Base-by-base conservation (phyloP, 2,888 invertebrate species). In the Agrochola litura region DNA sequence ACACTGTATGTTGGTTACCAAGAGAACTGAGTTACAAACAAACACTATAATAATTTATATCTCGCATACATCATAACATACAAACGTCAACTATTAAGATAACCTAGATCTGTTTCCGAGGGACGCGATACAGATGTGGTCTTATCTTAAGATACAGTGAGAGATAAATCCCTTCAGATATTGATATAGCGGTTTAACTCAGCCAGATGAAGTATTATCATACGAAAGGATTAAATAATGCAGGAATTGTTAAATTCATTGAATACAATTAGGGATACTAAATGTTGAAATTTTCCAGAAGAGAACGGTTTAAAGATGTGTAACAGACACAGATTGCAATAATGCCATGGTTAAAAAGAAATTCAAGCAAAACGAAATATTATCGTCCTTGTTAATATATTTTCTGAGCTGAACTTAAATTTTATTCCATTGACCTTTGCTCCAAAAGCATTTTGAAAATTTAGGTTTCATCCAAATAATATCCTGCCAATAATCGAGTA, bases 21-120 rank as follows among this genome's bases (percentile, higher is more conserved):
- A 49, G 58, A 25, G 2, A 41, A 52, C 41, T 41, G 49, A 61
- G 41, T 30, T 41, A 74, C 49, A 25, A 64, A 74, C 56, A 74
- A 74, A 52, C 46, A 49, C n/a, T 37, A 6, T 16, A 22, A 52
- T 52, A 30, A 68, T n/a, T n/a, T 3, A 37, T 37, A 10, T 67
- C 22, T 9, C 30, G 37, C 16, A 37, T 10, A 60, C 52, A 56
- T 63, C 56, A 30, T 52, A 43, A 16, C 9, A 77, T 49, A 54
- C 69, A 56, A 58, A 56, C 56, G 73, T 49, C 56, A 67, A 80
- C 67, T 61, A 75, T 30, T 37, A 64, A 52, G 82, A 81, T 81
- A 76, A 81, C 82, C 81, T 64, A 81, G 70, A 76, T 81, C 41
- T 19, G 49, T 61, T 65, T 56, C 30, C 65, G 19, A 60, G 66